Evolutionary conservation across 2,113 vertebrate genomes (phyloP).

Genomic region (Chionomys nivalis): DNA sequence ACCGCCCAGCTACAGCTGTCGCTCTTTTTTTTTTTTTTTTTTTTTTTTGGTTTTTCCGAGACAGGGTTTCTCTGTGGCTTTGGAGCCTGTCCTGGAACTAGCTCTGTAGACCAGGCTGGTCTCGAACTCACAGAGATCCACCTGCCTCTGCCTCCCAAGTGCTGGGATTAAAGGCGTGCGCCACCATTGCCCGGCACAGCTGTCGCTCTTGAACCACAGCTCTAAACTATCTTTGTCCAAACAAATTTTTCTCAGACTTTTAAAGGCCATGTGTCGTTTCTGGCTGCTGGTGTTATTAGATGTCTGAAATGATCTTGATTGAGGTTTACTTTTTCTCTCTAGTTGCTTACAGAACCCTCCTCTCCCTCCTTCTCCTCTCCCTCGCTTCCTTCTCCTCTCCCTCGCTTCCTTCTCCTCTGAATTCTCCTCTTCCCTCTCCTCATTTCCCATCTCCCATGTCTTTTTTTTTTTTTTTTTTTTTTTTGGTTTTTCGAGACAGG

Average conservation of each 20-base stretch:
- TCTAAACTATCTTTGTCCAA: background rate
- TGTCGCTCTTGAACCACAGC: background rate
- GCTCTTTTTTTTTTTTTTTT: background rate
- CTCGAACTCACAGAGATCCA: too few relatives aligned
- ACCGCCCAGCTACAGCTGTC: fast-evolving
- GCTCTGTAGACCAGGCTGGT: too few relatives aligned
- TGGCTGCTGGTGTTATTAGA: background rate
- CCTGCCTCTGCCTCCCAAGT: too few relatives aligned
- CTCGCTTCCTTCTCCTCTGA: background rate
- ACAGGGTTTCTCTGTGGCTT: too few relatives aligned
- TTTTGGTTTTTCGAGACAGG: too few relatives aligned
- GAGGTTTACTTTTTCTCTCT: background rate
- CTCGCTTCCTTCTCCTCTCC: background rate
- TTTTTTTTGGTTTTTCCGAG: too few relatives aligned
- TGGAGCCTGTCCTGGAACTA: too few relatives aligned
- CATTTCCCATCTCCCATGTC: background rate
- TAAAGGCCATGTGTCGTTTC: background rate
- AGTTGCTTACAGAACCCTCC: background rate
- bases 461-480: too few relatives aligned
- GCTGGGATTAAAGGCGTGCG: too few relatives aligned
- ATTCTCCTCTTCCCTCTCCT: too few relatives aligned
- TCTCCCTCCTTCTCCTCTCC: background rate
- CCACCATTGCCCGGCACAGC: fast-evolving
- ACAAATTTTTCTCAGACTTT: background rate
- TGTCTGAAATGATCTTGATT: background rate